Conservation (phyloP, 2,797 vertebrate genomes). For the Darevskia mixta region DNA sequence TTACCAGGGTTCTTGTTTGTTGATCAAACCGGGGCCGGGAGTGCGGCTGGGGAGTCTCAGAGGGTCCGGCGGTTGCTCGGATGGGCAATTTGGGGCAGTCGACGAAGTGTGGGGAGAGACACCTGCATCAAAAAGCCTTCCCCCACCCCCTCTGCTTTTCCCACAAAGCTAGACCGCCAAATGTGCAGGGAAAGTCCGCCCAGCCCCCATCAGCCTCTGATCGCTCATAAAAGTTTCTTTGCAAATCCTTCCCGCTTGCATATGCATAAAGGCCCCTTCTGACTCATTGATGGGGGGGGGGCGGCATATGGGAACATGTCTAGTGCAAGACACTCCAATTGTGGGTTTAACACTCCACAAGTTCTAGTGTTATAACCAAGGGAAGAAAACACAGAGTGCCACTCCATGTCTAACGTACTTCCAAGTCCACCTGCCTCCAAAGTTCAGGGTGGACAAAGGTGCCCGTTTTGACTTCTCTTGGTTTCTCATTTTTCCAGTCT, state of each 20-base stretch:
- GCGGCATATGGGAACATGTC: not conserved
- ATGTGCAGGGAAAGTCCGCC: not conserved
- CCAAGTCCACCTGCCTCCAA: too few relatives aligned
- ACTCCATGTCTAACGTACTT: too few relatives aligned
- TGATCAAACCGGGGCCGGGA: not conserved
- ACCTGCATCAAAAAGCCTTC: not conserved
- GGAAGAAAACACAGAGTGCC: not conserved
- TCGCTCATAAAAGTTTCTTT: not conserved
- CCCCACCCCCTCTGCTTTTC: not conserved
- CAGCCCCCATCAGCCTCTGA: not conserved
- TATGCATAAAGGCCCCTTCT: not conserved
- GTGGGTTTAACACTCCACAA: too few relatives aligned
- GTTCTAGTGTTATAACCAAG: not conserved
- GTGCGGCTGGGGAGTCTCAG: not conserved
- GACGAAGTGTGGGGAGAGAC: slow-evolving; percentile 22
- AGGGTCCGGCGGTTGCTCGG: too few relatives aligned
- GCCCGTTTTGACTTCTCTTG: too few relatives aligned
- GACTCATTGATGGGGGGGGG: not conserved
- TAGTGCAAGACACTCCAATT: not conserved
- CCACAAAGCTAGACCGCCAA: not conserved
- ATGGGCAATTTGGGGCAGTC: slow-evolving; percentile 1
- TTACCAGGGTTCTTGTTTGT: slow-evolving; percentile 29
- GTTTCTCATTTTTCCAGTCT: too few relatives aligned
- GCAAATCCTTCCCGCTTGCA: not conserved
- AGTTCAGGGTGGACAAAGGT: too few relatives aligned